Base-by-base conservation (phyloP, 2,797 vertebrate genomes). In the Rhincodon typus region DNA sequence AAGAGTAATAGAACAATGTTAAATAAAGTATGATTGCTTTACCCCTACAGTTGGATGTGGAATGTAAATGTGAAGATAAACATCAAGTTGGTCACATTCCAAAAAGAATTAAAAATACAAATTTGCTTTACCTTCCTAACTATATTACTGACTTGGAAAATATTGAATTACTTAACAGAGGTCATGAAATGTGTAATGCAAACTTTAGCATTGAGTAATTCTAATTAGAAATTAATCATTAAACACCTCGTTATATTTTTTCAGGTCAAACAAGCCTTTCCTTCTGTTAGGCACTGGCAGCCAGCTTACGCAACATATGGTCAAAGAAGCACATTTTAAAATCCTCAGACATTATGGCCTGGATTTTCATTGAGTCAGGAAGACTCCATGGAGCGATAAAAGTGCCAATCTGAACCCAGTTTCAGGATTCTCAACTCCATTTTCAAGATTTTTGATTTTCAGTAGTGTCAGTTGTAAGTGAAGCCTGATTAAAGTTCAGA, bases 11-110 rank as follows among this genome's bases (percentile, higher is more conserved):
- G 46, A 25, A 53, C 23, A 46, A 87, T 25, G 42, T 84, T 84
- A 46, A 46, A 84, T 84, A 84, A 19, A 38, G n/a, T 53, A 53
- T 30, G 46, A 87, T 53, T 72, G 23, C 53, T 87, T 53, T 88
- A 27, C 46, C 25, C 25, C 25, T 88, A 50, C 50, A 57, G 25
- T 90, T 62, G 53, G 87, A 62, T 90, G 50, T 90, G 17, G 87
- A 30, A 90, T 57, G 57, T 90, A 53, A 90, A 90, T 90, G 53
- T 90, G 27, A 90, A 62, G 87, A 90, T 34, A 90, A 53, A 34
- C 21, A 62, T 88, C 27, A 88, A 13, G 6, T 8, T 88, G 27
- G 10, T 13, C 50, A 57, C 27, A 57, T 90, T 7, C 23, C 25
- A 62, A 87, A 53, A 53, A 30, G 12, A 53, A 62, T n/a, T 30